Percentiles rank a stretch among this genome's conserved stretches.
Evolutionary conservation across 2,888 invertebrate genomes (phyloP).

Genomic region (Carabus problematicus): DNA sequence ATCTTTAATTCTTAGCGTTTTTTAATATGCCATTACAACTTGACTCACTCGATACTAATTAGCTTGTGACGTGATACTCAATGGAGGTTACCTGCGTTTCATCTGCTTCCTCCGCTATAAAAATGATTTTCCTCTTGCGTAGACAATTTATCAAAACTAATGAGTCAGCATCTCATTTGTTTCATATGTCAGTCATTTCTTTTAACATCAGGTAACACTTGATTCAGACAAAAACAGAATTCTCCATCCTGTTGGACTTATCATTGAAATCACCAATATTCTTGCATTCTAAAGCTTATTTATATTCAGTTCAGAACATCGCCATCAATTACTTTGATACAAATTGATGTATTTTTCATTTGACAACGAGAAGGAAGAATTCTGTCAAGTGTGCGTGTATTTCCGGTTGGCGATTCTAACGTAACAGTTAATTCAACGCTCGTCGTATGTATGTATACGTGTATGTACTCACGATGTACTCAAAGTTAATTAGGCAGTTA

Average conservation of each 20-base stretch:
- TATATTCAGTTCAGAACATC: slow-evolving; percentile 19
- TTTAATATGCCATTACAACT: no score
- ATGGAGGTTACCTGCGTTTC: no score
- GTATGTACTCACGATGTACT: no score
- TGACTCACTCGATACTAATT: no score
- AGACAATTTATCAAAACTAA: slow-evolving; percentile 41
- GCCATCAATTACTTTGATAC: slow-evolving; percentile 18
- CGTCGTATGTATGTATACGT: background rate
- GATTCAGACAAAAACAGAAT: slow-evolving; percentile 29
- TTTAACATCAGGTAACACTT: slow-evolving; percentile 28
- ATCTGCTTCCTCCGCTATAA: slow-evolving; percentile 18
- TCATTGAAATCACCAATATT: slow-evolving; percentile 21
- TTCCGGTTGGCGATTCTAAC: background rate
- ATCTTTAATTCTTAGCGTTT: no score
- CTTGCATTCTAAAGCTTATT: background rate
- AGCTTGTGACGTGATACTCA: no score
- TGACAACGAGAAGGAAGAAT: background rate
- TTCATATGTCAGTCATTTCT: slow-evolving; percentile 33
- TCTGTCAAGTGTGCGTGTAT: background rate
- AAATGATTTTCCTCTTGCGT: slow-evolving; percentile 30
- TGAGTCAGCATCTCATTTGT: slow-evolving; percentile 41
- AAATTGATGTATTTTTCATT: slow-evolving; percentile 24
- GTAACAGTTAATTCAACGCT: background rate
- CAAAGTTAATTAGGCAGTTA: slow-evolving; percentile 10
- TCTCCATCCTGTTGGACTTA: slow-evolving; percentile 25